phyloP scores from a whole-genome alignment of 2,888 invertebrate genomes.

The Busseola fusca region DNA sequence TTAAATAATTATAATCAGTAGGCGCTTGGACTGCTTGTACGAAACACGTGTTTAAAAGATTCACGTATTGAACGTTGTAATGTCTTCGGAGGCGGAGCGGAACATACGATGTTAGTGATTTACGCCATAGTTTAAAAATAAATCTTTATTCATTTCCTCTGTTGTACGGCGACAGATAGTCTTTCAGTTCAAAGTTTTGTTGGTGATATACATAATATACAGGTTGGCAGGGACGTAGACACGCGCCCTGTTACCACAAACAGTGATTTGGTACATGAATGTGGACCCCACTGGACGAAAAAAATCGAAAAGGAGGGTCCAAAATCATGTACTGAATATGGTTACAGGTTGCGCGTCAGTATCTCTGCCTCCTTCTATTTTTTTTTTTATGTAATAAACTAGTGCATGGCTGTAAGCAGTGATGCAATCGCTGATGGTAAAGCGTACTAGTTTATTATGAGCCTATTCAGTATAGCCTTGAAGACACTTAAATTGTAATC shows the following conservation, averaged over 20 bases:
- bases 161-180: background rate
- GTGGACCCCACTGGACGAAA: background rate
- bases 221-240: background rate
- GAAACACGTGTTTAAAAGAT: conserved; percentile 35
- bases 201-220: background rate
- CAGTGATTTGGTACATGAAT: background rate
- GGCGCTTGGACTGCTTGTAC: conserved; percentile 21
- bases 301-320: background rate
- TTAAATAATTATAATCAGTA: conserved; percentile 43
- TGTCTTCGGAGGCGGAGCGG: conserved; percentile 1
- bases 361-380: background rate
- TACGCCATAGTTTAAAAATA: conserved; percentile 1
- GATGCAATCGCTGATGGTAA: too few species aligned
- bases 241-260: background rate
- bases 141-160: background rate
- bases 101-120: background rate
- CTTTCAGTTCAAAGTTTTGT: background rate
- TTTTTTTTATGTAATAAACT: too few species aligned
- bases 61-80: conserved; percentile 7
- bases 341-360: background rate
- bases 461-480: too few species aligned
- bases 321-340: background rate
- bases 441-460: too few species aligned
- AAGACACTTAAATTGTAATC: too few species aligned
- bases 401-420: too few species aligned